These are phyloP conservation scores for Scrobipalpa costella DNA, from an alignment of 2,888 invertebrate genomes.

Conservation along the genomic window DNA sequence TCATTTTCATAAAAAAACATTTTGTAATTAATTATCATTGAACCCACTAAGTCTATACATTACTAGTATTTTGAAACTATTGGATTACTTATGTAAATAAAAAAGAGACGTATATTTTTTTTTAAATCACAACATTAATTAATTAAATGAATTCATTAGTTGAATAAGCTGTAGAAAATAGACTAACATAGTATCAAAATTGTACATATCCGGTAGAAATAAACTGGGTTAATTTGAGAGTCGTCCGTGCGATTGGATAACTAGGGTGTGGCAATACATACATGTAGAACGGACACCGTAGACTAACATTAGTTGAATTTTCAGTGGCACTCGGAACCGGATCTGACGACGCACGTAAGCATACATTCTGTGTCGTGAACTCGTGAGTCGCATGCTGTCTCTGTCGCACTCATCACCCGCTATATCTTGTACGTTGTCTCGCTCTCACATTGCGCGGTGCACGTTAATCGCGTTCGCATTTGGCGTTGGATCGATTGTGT, in stretches of 20 bases:
- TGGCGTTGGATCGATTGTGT: slow-evolving; percentile 36
- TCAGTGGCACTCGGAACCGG: slow-evolving; percentile 78
- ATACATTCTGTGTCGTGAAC: slow-evolving; percentile 72
- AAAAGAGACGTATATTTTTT: neutral
- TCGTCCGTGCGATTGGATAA: slow-evolving; percentile 22
- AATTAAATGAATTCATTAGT: slow-evolving; percentile 1
- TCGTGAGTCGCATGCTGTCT: slow-evolving; percentile 76
- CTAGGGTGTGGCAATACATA: slow-evolving; percentile 17
- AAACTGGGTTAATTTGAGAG: slow-evolving; percentile 16
- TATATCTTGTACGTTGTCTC: slow-evolving; percentile 55
- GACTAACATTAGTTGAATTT: slow-evolving; percentile 75
- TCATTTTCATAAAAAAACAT: slow-evolving; percentile 18
- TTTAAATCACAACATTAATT: neutral
- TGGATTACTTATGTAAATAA: slow-evolving; percentile 14
- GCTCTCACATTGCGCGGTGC: slow-evolving; percentile 41
- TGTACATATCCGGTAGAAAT: slow-evolving; percentile 23
- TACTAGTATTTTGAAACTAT: neutral
- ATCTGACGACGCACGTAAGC: slow-evolving; percentile 77
- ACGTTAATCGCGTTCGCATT: slow-evolving; percentile 27
- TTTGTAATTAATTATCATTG: slow-evolving; percentile 17
- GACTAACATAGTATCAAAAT: slow-evolving; percentile 8
- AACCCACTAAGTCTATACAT: no score
- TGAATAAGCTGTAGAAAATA: neutral
- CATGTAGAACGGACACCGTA: slow-evolving; percentile 55
- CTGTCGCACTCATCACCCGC: slow-evolving; percentile 60